Conservation (phyloP, 2,888 invertebrate genomes). For the Bugula neritina region DNA sequence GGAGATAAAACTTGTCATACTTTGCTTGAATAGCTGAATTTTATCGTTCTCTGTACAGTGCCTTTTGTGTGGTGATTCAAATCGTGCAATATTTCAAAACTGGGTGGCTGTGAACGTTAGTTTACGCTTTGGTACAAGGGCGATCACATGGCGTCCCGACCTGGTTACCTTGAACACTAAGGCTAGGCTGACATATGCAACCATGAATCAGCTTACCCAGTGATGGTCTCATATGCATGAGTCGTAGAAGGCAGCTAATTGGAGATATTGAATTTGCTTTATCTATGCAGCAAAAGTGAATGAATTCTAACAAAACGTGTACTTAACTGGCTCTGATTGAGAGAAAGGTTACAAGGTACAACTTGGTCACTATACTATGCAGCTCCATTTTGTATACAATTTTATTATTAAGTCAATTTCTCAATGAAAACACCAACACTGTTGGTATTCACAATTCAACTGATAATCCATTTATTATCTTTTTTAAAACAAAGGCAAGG, state of each 20-base stretch:
- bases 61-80: too few relatives aligned
- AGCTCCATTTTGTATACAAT: not conserved
- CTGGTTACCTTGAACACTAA: too few relatives aligned
- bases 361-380: not conserved
- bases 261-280: conserved; percentile 7
- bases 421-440: not conserved
- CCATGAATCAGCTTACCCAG: not conserved
- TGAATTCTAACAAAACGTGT: not conserved
- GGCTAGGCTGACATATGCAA: not conserved
- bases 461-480: not conserved
- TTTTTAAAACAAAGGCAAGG: too few relatives aligned
- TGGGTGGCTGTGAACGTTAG: too few relatives aligned
- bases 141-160: too few relatives aligned
- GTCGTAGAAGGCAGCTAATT: conserved; percentile 13
- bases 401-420: conserved; percentile 17
- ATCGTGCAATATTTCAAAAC: too few relatives aligned
- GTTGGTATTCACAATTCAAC: not conserved
- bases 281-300: not conserved
- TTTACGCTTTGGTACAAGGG: too few relatives aligned
- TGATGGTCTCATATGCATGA: conserved; percentile 17
- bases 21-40: too few relatives aligned
- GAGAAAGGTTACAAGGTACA: conserved; percentile 3
- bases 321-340: not conserved
- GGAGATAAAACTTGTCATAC: too few relatives aligned
- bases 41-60: too few relatives aligned